Base-by-base conservation (phyloP, 2,888 invertebrate species). In the Drosophila atripex region DNA sequence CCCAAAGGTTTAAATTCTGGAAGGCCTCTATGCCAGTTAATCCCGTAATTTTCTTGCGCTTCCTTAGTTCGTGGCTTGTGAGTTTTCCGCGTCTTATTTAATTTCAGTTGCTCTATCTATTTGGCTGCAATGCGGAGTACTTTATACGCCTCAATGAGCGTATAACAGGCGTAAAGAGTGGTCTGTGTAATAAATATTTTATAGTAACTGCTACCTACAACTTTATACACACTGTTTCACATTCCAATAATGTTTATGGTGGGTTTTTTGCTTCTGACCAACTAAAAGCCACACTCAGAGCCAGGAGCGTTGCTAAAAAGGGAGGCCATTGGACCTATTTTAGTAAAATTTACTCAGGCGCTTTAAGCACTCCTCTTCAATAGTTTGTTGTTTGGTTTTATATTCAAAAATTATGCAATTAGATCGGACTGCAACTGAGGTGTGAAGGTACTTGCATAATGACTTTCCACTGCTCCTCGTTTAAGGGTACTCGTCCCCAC, bases 111-210 rank as follows among this genome's bases (percentile, higher is more conserved):
- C 38, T 51, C 43, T 41, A 46, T 30, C 28, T 39, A 25, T 51
- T 53, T 60, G 54, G 49, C 41, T 54, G 71, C 55, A 71, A 54
- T 53, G 49, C 43, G 45, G 30, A 52, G 30, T 50, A 59, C 39
- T 64, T 69, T 65, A 70, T 56, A 63, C 72, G 77, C 77, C 59
- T 74, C 68, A 78, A 61, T 77, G 76, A 61, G 51, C 59, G 45
- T 51, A 60, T 74, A 78, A 65, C 64, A 45, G 58, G 50, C 71
- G 30, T 53, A 54, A 53, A 71, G 72, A 72, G 39, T 46, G 38
- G 55, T 76, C 43, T 45, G 39, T 56, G 46, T 30, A 51, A 72
- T 73, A 73, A 52, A 43, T 50, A 47, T 53, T 56, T 43, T 65
- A 47, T 55, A 18, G 53, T 21, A 23, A 41, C 45, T 25, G 16